phyloP scores from a whole-genome alignment of 2,113 vertebrate species.

The Lepus europaeus region DNA sequence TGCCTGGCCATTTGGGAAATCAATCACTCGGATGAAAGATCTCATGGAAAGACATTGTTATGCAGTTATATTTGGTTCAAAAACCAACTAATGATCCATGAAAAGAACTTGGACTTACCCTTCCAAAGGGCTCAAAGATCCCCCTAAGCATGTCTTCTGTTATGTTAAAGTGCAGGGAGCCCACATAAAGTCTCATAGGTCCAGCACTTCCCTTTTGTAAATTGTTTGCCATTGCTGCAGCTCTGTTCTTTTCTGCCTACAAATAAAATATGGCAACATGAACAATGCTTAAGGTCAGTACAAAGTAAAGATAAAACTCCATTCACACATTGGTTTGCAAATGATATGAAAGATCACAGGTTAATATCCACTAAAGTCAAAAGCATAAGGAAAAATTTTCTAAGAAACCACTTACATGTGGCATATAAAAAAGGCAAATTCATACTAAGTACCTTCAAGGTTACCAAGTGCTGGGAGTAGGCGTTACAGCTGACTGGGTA shows the following conservation, averaged over 20 bases:
- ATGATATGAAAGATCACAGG: neutral
- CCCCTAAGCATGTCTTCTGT: slow-evolving; percentile 98
- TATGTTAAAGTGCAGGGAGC: slow-evolving; percentile 98
- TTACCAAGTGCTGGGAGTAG: neutral
- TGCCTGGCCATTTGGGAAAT: no score
- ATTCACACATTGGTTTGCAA: neutral
- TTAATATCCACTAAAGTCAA: neutral
- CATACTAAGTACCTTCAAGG: neutral
- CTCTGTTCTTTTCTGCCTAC: slow-evolving; percentile 98
- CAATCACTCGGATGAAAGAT: no score
- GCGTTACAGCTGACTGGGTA: neutral
- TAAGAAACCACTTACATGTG: neutral
- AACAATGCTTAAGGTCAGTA: neutral
- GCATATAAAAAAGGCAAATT: neutral
- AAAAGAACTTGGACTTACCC: slow-evolving; percentile 86
- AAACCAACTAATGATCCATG: neutral
- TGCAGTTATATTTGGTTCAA: no score
- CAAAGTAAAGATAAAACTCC: neutral
- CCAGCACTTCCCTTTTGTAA: slow-evolving; percentile 95
- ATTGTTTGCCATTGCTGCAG: slow-evolving; percentile 96
- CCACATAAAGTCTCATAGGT: slow-evolving; percentile 97
- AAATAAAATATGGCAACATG: neutral
- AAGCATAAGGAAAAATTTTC: neutral
- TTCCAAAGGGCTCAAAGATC: slow-evolving; percentile 98
- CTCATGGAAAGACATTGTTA: no score